Evolutionary conservation across 2,113 vertebrate species (phyloP).

Genomic region (Saguinus midas): DNA sequence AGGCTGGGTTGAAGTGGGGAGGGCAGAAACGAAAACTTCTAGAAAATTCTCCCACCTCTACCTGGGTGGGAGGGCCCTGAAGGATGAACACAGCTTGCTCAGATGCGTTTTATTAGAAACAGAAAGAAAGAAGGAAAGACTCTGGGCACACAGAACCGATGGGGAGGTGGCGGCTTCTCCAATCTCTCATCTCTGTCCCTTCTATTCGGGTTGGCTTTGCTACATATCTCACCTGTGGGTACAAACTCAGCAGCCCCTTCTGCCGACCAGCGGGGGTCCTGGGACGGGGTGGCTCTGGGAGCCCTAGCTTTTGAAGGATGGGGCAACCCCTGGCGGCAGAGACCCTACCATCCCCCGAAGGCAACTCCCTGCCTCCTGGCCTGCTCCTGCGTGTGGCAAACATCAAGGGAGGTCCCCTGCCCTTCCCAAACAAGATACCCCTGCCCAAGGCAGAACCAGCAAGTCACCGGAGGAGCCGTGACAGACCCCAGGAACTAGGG

Average conservation of each 20-base stretch:
- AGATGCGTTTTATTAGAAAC: too few relatives aligned
- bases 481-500: background rate
- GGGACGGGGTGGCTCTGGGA: background rate
- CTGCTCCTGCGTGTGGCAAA: background rate
- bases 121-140: background rate
- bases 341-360: background rate
- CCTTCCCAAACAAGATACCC: too few relatives aligned
- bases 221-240: background rate
- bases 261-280: background rate
- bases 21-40: background rate
- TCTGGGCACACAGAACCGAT: background rate
- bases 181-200: background rate
- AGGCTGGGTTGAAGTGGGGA: too few relatives aligned
- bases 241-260: background rate
- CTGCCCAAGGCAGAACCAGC: background rate
- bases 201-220: rapidly evolving
- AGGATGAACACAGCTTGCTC: background rate
- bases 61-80: too few relatives aligned
- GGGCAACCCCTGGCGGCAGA: too few relatives aligned
- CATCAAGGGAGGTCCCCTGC: background rate
- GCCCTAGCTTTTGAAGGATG: background rate
- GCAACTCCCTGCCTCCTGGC: too few relatives aligned
- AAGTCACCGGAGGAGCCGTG: rapidly evolving
- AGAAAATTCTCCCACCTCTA: background rate
- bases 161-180: too few relatives aligned